phyloP scores from a whole-genome alignment of 2,888 invertebrate genomes.

The Tachina grossa region DNA sequence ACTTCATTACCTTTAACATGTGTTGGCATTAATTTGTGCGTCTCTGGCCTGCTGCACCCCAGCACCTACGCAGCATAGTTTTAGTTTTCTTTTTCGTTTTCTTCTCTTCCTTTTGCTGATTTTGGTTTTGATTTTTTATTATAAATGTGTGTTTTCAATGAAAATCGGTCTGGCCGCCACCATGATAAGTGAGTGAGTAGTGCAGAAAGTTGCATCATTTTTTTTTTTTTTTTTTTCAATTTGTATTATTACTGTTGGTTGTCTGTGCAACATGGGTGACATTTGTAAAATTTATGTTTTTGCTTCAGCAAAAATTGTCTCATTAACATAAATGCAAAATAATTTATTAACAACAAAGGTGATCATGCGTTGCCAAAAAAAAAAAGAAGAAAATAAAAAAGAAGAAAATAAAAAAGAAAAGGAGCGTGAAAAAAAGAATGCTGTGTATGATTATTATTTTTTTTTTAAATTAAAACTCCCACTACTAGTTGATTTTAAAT shows the following conservation, averaged over 20 bases:
- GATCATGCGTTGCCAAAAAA: slow-evolving; percentile 69
- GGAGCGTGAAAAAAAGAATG: slow-evolving; percentile 31
- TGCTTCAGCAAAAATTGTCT: slow-evolving; percentile 72
- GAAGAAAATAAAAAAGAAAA: too few relatives aligned
- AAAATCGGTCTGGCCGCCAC: slow-evolving; percentile 2
- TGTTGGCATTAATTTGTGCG: slow-evolving; percentile 60
- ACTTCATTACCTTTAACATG: slow-evolving; percentile 70
- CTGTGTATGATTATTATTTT: not conserved
- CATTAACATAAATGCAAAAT: slow-evolving; percentile 76
- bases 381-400: too few relatives aligned
- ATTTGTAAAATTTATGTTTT: slow-evolving; percentile 70
- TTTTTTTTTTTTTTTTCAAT: slow-evolving; percentile 13
- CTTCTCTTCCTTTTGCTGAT: not conserved
- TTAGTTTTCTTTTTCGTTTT: slow-evolving; percentile 5
- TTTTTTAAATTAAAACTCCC: slow-evolving; percentile 37
- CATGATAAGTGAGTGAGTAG: slow-evolving; percentile 6
- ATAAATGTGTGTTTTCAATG: slow-evolving; percentile 2
- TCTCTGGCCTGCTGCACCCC: slow-evolving; percentile 43
- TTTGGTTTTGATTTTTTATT: slow-evolving; percentile 5
- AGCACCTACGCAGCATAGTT: slow-evolving; percentile 62
- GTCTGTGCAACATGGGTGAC: slow-evolving; percentile 64
- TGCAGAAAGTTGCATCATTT: slow-evolving; percentile 49
- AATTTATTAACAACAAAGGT: slow-evolving; percentile 74
- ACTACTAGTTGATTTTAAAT: slow-evolving; percentile 10
- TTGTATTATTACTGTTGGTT: slow-evolving; percentile 35